Base-by-base conservation (phyloP, 2,113 vertebrate species). In the Sinosuthora webbiana region DNA sequence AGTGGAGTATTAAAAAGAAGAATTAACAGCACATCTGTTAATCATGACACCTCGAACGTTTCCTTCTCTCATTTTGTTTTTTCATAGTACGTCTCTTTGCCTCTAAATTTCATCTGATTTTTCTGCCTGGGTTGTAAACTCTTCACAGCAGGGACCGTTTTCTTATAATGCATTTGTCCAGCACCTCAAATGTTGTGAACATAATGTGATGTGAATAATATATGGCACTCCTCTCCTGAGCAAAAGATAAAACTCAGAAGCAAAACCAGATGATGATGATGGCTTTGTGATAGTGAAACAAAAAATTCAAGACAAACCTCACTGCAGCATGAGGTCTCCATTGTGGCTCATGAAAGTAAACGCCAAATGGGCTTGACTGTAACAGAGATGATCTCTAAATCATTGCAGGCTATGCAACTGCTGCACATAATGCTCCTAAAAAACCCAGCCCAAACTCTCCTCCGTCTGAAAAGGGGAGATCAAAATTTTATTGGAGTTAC, bases 271-370 rank as follows among this genome's bases (percentile, higher is more conserved):
- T 49, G 87, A 93, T 49, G 87, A 93, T 88, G 91, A 88, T 90
- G 88, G 59, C 76, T 96, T 80, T 93, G 92, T 89, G 86, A 83
- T 60, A 94, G 81, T 22, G 60, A 89, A 91, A 93, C 49, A 92
- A 78, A 78, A 78, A 90, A 84, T 76, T 81, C 80, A 59, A 87
- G 83, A 79, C 57, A 81, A 93, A 89, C 60, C 59, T 81, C 82
- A 7, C 78, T 94, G 70, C 96, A 97, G 94, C 90, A 83, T 87
- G 92, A 89, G 89, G 90, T 92, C 86, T 93, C 94, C 93, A 90
- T 45, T 76, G 82, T 91, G 93, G 86, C 81, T 95, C 93, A 74
- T 96, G 93, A 96, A 97, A 68, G 37, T 95, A 95, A 97, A 97
- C 0, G 21, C 90, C 83, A 95, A 96, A 95, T 93, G 90, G 64